phyloP scores from a whole-genome alignment of 2,797 vertebrate genomes.

The Florisuga fusca region DNA sequence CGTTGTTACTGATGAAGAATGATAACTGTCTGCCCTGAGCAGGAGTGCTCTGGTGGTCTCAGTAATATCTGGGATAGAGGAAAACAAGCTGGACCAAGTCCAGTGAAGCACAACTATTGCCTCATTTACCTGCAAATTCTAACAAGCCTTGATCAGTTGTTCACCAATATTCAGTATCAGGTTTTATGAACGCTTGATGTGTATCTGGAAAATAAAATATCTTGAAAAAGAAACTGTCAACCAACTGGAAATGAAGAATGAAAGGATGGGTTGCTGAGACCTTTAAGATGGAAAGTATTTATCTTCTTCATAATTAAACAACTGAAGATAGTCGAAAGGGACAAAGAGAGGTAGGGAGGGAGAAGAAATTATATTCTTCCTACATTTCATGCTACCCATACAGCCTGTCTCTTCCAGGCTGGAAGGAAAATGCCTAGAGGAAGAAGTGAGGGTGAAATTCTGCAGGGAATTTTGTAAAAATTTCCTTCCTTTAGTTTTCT shows the following conservation, averaged over 20 bases:
- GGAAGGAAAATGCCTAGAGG: neutral
- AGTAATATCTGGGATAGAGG: neutral
- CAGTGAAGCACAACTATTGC: neutral
- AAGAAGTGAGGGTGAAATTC: constrained; percentile 12
- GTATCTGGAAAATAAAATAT: neutral
- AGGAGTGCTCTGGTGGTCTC: neutral
- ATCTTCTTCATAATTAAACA: neutral
- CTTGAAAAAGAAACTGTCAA: neutral
- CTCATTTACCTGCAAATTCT: neutral
- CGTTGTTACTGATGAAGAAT: neutral
- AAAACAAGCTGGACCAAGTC: neutral
- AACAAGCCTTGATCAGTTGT: neutral
- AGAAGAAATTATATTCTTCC: neutral
- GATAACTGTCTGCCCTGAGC: neutral
- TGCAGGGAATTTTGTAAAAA: neutral
- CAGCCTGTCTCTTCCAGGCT: neutral
- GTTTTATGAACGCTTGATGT: neutral
- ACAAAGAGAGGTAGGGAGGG: neutral
- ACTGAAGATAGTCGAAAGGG: neutral
- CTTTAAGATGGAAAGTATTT: neutral
- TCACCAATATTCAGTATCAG: neutral
- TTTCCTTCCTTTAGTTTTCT: constrained; percentile 13
- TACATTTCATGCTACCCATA: neutral
- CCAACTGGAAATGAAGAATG: neutral
- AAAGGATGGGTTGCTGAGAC: neutral